Base-by-base conservation (phyloP, 2,888 invertebrate genomes). In the Amiota minor region DNA sequence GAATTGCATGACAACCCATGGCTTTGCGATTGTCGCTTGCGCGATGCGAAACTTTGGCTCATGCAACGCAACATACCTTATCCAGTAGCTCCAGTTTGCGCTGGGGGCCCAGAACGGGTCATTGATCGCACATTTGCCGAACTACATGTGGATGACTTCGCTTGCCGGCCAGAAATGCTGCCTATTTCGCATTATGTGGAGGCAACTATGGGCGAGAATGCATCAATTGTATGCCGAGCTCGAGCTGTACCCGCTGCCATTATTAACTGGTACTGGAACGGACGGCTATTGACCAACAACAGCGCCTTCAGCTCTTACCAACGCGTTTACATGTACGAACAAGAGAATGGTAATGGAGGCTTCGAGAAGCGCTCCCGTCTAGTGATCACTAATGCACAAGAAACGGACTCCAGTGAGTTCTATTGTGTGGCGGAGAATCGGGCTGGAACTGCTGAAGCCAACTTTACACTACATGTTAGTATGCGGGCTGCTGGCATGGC, bases 371-470 rank as follows among this genome's bases (percentile, higher is more conserved):
- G 92, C 78, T 96, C 96, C 75, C 92, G 92, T 9, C 91, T 97
- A 75, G 92, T 95, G 72, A 90, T 97, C 61, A 95, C 95, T 49
- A 96, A 96, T 87, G 95, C 95, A 20, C 95, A 95, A 90, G 95
- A 95, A 88, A 92, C 94, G 2, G 96, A 96, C 87, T 94, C 95
- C 0, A 94, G 94, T 73, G 96, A 95, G 84, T 96, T 97, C 90
- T 95, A 95, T 88, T 97, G 97, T 89, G 94, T 96, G 1, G 97
- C 97, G 10, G 96, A 96, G 89, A 97, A 97, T 89, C 93, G 94
- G 75, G 97, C 96, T 4, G 97, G 97, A 23, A 95, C 93, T 84
- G 94, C 95, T 49, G 96, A 96, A 90, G 95, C 96, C 14, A 97
- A 97, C 89, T 97, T 97, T 86, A 97, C 97, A 53, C 91, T 97